Percentiles rank a stretch among this genome's conserved stretches.
Conservation (phyloP, 2,888 invertebrate species). For the Lasioglossum morio region DNA sequence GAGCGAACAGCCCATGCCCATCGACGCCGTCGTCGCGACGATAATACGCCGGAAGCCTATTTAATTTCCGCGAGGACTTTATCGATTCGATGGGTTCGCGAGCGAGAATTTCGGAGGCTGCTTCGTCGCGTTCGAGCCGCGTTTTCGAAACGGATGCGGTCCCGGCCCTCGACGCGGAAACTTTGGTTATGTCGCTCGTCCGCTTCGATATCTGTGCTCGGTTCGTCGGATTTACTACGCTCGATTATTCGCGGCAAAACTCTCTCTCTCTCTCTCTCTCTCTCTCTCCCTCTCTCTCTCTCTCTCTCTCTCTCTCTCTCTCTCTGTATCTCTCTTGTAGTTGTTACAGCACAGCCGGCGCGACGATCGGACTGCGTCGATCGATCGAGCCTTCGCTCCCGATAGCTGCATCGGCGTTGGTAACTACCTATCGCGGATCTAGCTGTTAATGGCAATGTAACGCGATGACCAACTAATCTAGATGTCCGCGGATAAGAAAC, state of each 20-base stretch:
- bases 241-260: neutral
- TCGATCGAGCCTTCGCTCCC: neutral
- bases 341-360: neutral
- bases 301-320: neutral
- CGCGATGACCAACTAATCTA: neutral
- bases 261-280: neutral
- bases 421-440: neutral
- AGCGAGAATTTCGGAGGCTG: neutral
- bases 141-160: neutral
- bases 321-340: neutral
- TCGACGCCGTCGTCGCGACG: neutral
- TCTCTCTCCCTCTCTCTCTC: neutral
- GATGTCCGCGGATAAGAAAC: neutral
- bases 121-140: neutral
- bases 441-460: neutral
- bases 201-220: neutral
- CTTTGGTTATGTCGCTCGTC: slow-evolving; percentile 10
- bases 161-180: neutral
- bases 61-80: slow-evolving; percentile 21
- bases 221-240: slow-evolving; percentile 1
- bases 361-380: neutral
- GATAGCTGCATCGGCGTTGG: neutral
- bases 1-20: neutral
- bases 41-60: slow-evolving; percentile 14
- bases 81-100: slow-evolving; percentile 8